Percentiles rank a stretch among this genome's conserved stretches.
These are phyloP conservation scores for Temnothorax nylanderi DNA, from an alignment of 1,140 invertebrate species.

Conservation along the genomic window DNA sequence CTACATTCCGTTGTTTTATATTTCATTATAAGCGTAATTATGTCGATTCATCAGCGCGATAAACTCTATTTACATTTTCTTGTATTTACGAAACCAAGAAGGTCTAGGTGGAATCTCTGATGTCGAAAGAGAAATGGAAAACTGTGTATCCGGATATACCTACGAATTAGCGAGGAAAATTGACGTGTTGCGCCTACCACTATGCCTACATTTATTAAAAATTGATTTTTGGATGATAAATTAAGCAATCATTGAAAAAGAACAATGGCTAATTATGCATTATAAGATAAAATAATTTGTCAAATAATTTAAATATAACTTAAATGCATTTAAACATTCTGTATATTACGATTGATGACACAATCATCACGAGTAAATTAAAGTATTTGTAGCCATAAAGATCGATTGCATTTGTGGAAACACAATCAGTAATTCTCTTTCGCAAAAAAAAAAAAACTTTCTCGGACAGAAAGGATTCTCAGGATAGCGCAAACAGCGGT, in stretches of 20 bases:
- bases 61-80: conserved; percentile 8
- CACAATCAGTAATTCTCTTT: background rate
- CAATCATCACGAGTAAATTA: background rate
- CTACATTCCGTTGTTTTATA: background rate
- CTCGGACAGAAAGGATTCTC: background rate
- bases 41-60: conserved; percentile 45
- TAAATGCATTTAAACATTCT: background rate
- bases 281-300: background rate
- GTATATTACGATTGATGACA: background rate
- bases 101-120: conserved; percentile 42
- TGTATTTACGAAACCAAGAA: conserved; percentile 38
- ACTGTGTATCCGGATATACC: background rate
- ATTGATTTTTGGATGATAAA: background rate
- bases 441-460: background rate
- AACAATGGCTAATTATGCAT: background rate
- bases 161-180: background rate
- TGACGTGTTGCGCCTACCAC: background rate
- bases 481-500: background rate
- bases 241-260: background rate
- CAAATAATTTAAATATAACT: background rate
- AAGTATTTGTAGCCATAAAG: background rate
- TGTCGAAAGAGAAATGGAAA: conserved; percentile 41
- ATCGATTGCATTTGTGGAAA: background rate
- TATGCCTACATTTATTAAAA: background rate
- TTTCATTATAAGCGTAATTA: background rate